Evolutionary conservation across 2,888 invertebrate species (phyloP), one percentile per base, ranked within the genome.

Genomic region (Scaptomyza cyrtandrae): DNA sequence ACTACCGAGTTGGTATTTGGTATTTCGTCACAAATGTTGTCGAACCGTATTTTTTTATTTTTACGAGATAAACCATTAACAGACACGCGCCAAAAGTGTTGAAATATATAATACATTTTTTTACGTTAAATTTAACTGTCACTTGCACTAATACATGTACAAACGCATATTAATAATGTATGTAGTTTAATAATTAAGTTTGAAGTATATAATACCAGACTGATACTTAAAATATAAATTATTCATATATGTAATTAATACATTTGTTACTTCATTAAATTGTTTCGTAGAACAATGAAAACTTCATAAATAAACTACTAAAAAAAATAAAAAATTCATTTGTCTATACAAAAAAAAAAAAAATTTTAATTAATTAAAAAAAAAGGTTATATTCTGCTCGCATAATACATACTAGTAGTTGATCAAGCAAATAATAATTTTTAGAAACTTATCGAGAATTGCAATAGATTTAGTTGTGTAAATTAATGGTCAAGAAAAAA

Each of bases 401-500:
- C 2, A 19, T 19, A 19, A 24, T 44, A 27, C 27, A 45, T 27
- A 45, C 7, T 27, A 13, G 9, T 16, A 16, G 7, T 9, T 0
- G 10, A 6, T n/a, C 0, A 24, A 11, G 13, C 1, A 19, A 37
- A 39, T 43, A 10, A 10, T 4, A 13, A 41, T 19, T 19, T 35
- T 29, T 57, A 14, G 9, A 19, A 46, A 45, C 11, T 24, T 11
- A 29, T 61, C 35, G 54, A 48, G 46, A 55, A 54, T 65, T 54
- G 33, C 35, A 65, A 49, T 43, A 49, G 33, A 72, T 71, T 72
- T 66, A 72, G 59, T 71, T 19, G 11, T 44, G n/a, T 10, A 43
- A n/a, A 24, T 53, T 49, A 68, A 19, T 19, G 19, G 19, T 19
- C 19, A 19, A 19, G 19, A 19, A 19, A 19, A 19, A 19, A 19